Evolutionary conservation across 2,797 vertebrate genomes (phyloP).

Genomic region (Siniperca obscura): DNA sequence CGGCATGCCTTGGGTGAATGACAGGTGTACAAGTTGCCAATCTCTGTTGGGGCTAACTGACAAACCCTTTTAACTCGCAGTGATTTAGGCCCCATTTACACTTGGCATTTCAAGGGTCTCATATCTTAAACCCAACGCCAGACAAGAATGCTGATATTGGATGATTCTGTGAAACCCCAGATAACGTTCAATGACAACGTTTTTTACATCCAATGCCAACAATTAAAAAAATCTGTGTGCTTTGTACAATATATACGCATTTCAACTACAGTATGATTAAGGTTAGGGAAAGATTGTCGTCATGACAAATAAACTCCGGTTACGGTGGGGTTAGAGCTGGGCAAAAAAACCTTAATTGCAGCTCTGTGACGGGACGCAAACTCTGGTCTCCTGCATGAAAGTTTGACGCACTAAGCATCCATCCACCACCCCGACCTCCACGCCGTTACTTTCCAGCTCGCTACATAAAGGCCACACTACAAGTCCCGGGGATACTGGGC

Average conservation of each 20-base stretch:
- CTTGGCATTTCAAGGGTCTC: background rate
- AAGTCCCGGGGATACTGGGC: background rate
- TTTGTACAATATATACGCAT: background rate
- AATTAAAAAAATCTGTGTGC: background rate
- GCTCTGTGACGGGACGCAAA: background rate
- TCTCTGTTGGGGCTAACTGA: background rate
- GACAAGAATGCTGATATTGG: background rate
- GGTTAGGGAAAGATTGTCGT: slow-evolving; percentile 17
- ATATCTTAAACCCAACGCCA: background rate
- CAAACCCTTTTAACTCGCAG: background rate
- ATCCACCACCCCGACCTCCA: no score
- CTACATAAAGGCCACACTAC: background rate
- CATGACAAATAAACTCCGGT: slow-evolving; percentile 6
- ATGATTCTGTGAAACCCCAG: background rate
- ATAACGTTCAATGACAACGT: background rate
- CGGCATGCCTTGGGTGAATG: slow-evolving; percentile 2
- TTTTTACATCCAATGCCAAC: slow-evolving; percentile 11
- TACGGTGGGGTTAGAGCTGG: background rate
- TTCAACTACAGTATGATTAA: background rate
- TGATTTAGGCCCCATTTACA: background rate
- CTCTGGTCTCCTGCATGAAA: background rate
- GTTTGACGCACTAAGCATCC: background rate
- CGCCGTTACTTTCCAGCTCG: background rate
- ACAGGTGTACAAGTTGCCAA: background rate
- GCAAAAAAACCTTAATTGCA: background rate